Percentiles rank a stretch among this genome's conserved stretches.
Evolutionary conservation across 2,797 vertebrate genomes (phyloP).

Genomic region (Buphagus erythrorhynchus): DNA sequence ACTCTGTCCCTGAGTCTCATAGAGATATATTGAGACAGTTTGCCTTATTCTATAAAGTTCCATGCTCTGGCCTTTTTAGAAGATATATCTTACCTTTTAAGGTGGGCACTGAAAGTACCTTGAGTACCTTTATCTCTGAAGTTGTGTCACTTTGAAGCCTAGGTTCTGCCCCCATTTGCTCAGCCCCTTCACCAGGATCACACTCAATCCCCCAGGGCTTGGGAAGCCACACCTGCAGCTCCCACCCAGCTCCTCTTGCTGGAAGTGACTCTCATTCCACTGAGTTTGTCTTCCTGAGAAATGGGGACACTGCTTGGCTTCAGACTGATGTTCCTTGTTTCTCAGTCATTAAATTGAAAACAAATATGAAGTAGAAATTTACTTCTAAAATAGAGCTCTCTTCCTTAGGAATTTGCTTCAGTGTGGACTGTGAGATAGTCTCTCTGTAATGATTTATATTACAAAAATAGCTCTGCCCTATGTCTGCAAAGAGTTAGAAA

Average conservation of each 20-base stretch:
- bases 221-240: background rate
- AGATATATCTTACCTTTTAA: background rate
- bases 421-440: background rate
- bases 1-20: background rate
- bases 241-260: background rate
- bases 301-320: background rate
- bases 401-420: conserved; percentile 24
- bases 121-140: background rate
- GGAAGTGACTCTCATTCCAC: background rate
- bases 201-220: fast-evolving
- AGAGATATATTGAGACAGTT: background rate
- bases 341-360: background rate
- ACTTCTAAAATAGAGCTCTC: background rate
- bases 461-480: conserved; percentile 25
- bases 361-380: background rate
- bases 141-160: background rate
- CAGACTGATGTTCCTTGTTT: background rate
- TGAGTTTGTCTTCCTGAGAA: background rate
- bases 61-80: background rate
- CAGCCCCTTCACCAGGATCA: fast-evolving
- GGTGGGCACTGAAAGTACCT: background rate
- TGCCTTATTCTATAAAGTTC: background rate
- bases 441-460: background rate
- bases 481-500: conserved; percentile 23
- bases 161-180: background rate